phyloP scores from a whole-genome alignment of 35 echinoderm and acorn worm species.

The Ptychodera flava region DNA sequence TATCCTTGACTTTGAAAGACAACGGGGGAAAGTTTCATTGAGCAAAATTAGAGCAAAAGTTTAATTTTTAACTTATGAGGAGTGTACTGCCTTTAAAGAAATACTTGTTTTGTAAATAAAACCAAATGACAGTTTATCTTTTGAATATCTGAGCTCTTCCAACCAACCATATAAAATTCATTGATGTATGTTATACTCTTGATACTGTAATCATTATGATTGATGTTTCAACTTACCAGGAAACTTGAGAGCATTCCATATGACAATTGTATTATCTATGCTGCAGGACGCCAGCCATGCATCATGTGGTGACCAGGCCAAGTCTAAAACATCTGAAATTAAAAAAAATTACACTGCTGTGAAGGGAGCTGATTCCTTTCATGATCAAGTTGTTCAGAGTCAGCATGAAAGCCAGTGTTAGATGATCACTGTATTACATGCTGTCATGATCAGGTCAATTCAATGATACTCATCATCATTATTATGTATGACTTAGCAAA shows the following conservation, averaged over 20 bases:
- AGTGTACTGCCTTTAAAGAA: neutral
- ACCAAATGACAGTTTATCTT: too few species aligned
- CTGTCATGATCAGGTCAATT: neutral
- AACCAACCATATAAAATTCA: too few species aligned
- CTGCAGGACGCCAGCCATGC: conserved; percentile 96
- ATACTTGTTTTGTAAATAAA: too few species aligned
- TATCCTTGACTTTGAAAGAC: too few species aligned
- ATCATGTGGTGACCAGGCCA: conserved; percentile 97
- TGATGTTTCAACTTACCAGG: conserved; percentile 87
- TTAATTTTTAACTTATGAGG: too few species aligned
- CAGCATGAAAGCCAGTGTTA: neutral
- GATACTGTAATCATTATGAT: too few species aligned
- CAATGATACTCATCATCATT: neutral
- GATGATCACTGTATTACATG: neutral
- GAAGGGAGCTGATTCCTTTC: neutral
- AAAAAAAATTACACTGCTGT: neutral
- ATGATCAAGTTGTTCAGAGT: neutral
- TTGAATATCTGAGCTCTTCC: too few species aligned
- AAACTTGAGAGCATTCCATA: conserved; percentile 97
- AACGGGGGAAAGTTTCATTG: too few species aligned
- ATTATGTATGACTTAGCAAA: too few species aligned
- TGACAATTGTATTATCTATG: conserved; percentile 89
- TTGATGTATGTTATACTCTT: too few species aligned
- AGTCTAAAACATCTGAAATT: conserved; percentile 79
- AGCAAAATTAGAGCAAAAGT: too few species aligned